Percentiles rank a stretch among this genome's conserved stretches.
Conservation (phyloP, 2,797 vertebrate species). For the Muraenolepis orangiensis region DNA sequence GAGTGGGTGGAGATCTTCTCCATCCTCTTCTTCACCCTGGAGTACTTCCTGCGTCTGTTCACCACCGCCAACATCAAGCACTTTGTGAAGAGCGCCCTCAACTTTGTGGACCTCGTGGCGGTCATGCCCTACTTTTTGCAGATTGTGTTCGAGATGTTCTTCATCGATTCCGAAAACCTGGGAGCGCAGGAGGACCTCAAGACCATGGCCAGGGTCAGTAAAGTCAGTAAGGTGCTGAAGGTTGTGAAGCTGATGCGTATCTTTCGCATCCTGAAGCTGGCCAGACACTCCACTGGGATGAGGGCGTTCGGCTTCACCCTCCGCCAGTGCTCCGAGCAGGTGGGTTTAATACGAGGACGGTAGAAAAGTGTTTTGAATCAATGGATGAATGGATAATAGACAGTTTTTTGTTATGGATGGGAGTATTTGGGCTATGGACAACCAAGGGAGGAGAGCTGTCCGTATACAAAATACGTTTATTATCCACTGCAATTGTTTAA, state of each 20-base stretch:
- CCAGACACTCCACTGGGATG: slow-evolving; percentile 89
- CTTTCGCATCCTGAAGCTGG: slow-evolving; percentile 90
- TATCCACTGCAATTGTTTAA: background rate
- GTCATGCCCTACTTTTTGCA: slow-evolving; percentile 91
- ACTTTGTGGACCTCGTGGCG: slow-evolving; percentile 85
- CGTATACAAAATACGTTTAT: background rate
- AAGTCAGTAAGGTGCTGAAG: slow-evolving; percentile 89
- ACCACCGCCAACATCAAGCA: slow-evolving; percentile 79
- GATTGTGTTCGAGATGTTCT: slow-evolving; percentile 79
- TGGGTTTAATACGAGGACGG: slow-evolving; percentile 32
- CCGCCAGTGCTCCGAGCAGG: slow-evolving; percentile 90
- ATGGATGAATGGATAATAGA: background rate
- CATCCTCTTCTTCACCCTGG: slow-evolving; percentile 85
- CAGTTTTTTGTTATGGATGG: background rate
- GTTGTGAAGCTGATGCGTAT: slow-evolving; percentile 89
- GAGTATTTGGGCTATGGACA: background rate
- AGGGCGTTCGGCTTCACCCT: slow-evolving; percentile 90
- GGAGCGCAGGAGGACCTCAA: slow-evolving; percentile 82
- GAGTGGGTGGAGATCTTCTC: slow-evolving; percentile 83
- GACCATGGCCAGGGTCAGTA: slow-evolving; percentile 83
- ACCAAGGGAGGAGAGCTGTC: background rate
- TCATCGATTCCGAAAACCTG: slow-evolving; percentile 68
- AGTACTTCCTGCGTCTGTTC: slow-evolving; percentile 82
- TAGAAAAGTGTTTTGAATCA: background rate
- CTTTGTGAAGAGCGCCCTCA: slow-evolving; percentile 83